phyloP scores from a whole-genome alignment of 2,888 invertebrate genomes.

The Ophion ventricosus region DNA sequence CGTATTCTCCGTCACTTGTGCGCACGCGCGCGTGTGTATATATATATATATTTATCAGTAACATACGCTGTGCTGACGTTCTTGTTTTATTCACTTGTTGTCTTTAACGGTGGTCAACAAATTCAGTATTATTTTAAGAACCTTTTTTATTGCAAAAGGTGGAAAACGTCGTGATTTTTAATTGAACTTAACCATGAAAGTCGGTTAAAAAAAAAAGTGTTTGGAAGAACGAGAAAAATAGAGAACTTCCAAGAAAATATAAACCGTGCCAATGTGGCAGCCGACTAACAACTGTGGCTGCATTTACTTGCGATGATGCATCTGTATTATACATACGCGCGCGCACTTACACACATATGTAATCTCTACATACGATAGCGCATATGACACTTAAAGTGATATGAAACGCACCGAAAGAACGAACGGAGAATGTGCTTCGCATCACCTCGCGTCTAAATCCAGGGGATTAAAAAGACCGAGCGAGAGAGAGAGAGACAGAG shows the following conservation, averaged over 20 bases:
- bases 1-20: conserved; percentile 4
- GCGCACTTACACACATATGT: conserved; percentile 2
- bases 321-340: not conserved
- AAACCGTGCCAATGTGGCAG: conserved; percentile 8
- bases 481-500: no score
- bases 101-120: not conserved
- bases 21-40: no score
- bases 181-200: not conserved
- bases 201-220: conserved; percentile 5
- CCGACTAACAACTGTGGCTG: conserved; percentile 29
- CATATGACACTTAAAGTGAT: no score
- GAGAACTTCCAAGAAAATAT: conserved; percentile 22
- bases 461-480: no score
- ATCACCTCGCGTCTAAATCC: no score
- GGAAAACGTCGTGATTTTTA: conserved; percentile 8
- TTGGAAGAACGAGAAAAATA: conserved; percentile 13
- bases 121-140: not conserved
- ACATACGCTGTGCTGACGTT: not conserved
- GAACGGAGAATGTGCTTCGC: no score
- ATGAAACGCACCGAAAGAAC: no score
- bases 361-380: not conserved
- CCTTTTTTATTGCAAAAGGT: conserved; percentile 1
- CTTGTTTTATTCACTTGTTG: not conserved
- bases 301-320: conserved; percentile 1
- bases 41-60: not conserved